Conservation (phyloP, 2,113 vertebrate genomes). For the Notothenia rossii region DNA sequence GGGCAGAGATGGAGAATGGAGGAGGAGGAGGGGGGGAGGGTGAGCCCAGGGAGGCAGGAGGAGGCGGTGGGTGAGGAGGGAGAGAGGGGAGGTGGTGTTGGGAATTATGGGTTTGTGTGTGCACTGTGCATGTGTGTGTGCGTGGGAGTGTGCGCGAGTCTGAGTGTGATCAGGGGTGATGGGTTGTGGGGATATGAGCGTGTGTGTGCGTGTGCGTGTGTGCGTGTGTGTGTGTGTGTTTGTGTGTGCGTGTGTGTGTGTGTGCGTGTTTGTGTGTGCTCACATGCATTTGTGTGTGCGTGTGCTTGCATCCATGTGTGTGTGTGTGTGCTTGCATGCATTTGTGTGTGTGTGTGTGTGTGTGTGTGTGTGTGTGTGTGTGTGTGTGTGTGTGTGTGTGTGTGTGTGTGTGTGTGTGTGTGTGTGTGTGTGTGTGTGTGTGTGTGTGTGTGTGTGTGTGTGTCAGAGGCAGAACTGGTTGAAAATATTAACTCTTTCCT, state of each 20-base stretch:
- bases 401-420: constrained; percentile 34
- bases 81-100: constrained; percentile 46
- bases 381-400: constrained; percentile 42
- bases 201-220: constrained; percentile 36
- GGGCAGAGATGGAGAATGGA: constrained; percentile 46
- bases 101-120: constrained; percentile 71
- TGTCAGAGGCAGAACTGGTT: constrained; percentile 77
- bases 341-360: constrained; percentile 36
- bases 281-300: constrained; percentile 25
- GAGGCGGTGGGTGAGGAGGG: constrained; percentile 50
- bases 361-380: constrained; percentile 47
- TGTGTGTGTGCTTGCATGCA: constrained; percentile 25
- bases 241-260: constrained; percentile 32
- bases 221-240: constrained; percentile 39
- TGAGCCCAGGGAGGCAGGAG: constrained; percentile 66
- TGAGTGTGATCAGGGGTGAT: constrained; percentile 74
- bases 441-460: constrained; percentile 54
- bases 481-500: constrained; percentile 83
- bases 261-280: constrained; percentile 27
- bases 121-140: constrained; percentile 46
- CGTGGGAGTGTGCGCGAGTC: constrained; percentile 25
- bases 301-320: constrained; percentile 27
- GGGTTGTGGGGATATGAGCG: constrained; percentile 64
- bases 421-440: constrained; percentile 25
- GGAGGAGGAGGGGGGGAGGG: constrained; percentile 37